Evolutionary conservation across 2,797 vertebrate genomes (phyloP), one percentile per base, ranked within the genome.

Genomic region (Fratercula arctica): DNA sequence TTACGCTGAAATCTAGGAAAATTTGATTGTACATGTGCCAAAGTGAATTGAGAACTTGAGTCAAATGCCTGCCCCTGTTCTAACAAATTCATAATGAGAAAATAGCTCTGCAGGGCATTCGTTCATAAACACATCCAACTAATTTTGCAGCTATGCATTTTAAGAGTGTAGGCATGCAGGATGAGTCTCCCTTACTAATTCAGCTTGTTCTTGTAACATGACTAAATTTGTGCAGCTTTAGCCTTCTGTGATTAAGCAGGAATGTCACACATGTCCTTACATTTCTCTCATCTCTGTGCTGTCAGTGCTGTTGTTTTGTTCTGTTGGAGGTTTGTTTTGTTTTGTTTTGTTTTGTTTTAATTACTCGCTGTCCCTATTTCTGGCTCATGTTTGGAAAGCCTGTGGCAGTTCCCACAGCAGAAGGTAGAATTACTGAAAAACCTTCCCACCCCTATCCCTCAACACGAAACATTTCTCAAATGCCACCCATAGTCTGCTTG

Each of bases 1-100:
- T 96, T 96, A 96, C 96, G 91, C 89, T 94, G 94, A 96, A 97
- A 97, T 96, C 87, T 93, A 67, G 93, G 79, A 94, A 93, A 97
- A 87, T 91, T 84, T 94, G 94, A 95, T 89, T 96, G 91, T 94
- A 96, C 75, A 66, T 93, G 83, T 94, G 93, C 89, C 96, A 97
- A 33, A 43, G 23, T 75, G 91, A 97, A 95, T 21, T 61, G 90
- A 97, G 80, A 87, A 93, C 64, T 97, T 70, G 39, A 93, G 46
- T 86, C n/a, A 93, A 97, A 93, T 73, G 81, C 45, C 81, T 61
- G n/a, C 54, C 87, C 81, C 61, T 54, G 41, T 82, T 90, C 54
- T 94, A 95, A 95, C 74, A 95, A 91, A 97, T 97, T 96, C 84
- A 93, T 95, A 96, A 92, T 46, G 76, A 94, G 72, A 82, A 79